Base-by-base conservation (phyloP, 2,797 vertebrate genomes). In the Thalassophryne amazonica region DNA sequence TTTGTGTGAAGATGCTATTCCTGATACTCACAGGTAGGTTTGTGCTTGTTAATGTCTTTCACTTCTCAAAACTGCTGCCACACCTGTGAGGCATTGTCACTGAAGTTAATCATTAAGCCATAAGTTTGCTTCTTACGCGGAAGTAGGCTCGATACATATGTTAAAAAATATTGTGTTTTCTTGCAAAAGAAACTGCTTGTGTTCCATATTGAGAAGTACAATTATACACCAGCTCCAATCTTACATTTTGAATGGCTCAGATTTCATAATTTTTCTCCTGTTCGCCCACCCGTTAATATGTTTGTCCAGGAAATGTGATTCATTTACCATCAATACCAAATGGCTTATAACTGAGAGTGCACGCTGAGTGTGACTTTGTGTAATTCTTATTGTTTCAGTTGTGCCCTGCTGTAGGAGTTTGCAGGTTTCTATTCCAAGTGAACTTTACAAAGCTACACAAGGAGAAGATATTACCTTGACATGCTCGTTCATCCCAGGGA, bases 401-500 rank as follows among this genome's bases (percentile, higher is more conserved):
- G 63, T 89, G 13, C 78, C 73, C 15, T 65, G 61, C 66, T 65
- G 72, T 49, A 53, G 54, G 20, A 75, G 68, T 37, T 7, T 92
- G 6, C 0, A 85, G 2, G 91, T 92, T 62, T 75, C 57, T 10
- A 84, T 90, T 58, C 39, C 48, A 64, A 0, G 81, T 33, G 0
- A 0, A 11, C 5, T 47, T 21, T 80, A 90, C 47, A 68, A 81
- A 53, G 81, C 74, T 11, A 54, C 56, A n/a, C 77, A 57, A 7
- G 91, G 87, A 43, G 66, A n/a, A 0, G 80, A 86, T 2, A 24
- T 87, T 16, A 59, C 37, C 13, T n/a, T 92, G 37, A 76, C 38
- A 6, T 92, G 91, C 39, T 65, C 16, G 22, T 92, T 87, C 60
- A 1, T 2, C 18, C 87, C 90, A 6, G 76, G 78, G 23, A 42